A percentile compares a stretch with the other conserved stretches of the same genome.
Conservation (phyloP, 2,888 invertebrate genomes). For the Lydus trimaculatus region DNA sequence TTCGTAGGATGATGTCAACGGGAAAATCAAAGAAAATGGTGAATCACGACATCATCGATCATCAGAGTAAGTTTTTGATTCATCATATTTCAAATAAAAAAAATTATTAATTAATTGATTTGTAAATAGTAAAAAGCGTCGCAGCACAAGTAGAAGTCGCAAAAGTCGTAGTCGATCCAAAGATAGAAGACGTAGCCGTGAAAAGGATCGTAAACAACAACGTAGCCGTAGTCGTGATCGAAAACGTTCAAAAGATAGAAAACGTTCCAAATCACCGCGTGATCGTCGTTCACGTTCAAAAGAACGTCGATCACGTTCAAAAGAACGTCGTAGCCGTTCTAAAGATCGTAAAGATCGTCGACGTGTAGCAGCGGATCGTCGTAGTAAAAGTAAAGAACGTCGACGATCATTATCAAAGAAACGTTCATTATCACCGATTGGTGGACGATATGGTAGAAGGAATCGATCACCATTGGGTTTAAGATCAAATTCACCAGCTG, state of each 20-base stretch:
- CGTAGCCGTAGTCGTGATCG: constrained; percentile 52
- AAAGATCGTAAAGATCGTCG: constrained; percentile 41
- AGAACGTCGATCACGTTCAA: constrained; percentile 46
- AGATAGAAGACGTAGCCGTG: constrained; percentile 59
- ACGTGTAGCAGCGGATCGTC: constrained; percentile 8
- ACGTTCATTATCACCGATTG: constrained; percentile 40
- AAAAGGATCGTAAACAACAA: constrained; percentile 39
- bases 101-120: background rate
- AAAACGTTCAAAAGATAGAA: constrained; percentile 51
- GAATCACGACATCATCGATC: constrained; percentile 62
- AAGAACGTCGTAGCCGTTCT: constrained; percentile 44
- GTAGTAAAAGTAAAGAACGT: constrained; percentile 31
- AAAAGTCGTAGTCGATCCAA: constrained; percentile 51
- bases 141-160: constrained; percentile 36
- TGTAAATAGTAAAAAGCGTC: constrained; percentile 34
- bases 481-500: constrained; percentile 68
- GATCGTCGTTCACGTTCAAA: constrained; percentile 33
- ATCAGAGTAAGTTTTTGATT: constrained; percentile 62
- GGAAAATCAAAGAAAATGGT: constrained; percentile 69
- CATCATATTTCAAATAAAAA: background rate
- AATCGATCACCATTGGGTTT: constrained; percentile 56
- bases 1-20: constrained; percentile 64
- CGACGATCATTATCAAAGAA: constrained; percentile 29
- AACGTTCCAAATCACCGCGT: too few relatives aligned
- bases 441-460: constrained; percentile 38